phyloP scores from a whole-genome alignment of 2,113 vertebrate genomes.

The Himantopus leucocephalus region DNA sequence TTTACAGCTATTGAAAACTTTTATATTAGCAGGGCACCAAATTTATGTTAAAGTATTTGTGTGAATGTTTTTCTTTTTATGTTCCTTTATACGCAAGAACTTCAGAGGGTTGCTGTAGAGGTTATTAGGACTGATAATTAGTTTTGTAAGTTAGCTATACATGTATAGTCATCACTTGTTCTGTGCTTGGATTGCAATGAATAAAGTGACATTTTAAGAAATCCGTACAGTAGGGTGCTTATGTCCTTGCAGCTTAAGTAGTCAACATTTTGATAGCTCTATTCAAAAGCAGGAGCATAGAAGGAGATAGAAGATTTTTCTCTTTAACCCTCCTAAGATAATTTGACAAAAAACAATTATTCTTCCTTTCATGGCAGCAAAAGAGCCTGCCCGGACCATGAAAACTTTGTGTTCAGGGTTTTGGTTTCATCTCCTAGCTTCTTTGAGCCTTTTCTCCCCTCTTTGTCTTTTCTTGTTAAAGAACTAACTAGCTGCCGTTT shows the following conservation, averaged over 20 bases:
- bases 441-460: neutral
- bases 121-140: neutral
- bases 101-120: neutral
- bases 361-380: neutral
- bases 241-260: neutral
- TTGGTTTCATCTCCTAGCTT: neutral
- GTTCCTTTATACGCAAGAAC: neutral
- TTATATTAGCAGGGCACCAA: neutral
- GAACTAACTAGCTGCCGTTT: neutral
- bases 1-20: neutral
- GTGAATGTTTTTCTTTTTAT: neutral
- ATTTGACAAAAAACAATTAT: neutral
- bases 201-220: neutral
- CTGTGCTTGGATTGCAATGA: neutral
- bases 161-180: neutral
- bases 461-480: neutral
- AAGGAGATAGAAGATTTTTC: neutral
- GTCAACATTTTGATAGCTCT: neutral
- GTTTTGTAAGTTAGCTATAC: neutral
- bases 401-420: neutral
- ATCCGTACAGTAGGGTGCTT: neutral
- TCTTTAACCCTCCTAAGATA: neutral
- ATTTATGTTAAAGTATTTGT: neutral
- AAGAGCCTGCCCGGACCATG: neutral
- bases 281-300: neutral